These are phyloP conservation scores for Falco punctatus DNA, from an alignment of 2,113 vertebrate genomes.

Conservation along the genomic window DNA sequence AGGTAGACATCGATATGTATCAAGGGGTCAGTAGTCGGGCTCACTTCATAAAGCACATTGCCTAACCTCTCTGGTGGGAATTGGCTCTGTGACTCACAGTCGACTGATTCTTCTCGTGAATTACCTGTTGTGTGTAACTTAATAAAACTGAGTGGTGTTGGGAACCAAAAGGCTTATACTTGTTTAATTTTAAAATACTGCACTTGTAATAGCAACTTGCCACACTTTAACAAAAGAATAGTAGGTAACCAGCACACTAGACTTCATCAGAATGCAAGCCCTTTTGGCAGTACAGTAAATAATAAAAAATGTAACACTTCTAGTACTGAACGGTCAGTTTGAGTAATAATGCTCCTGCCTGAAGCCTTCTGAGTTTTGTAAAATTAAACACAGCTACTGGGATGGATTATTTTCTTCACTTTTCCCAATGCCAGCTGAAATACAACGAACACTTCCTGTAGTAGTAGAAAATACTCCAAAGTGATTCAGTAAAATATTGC, in stretches of 20 bases:
- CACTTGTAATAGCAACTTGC: neutral
- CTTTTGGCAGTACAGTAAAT: neutral
- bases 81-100: neutral
- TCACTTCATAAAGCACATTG: neutral
- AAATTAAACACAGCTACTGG: neutral
- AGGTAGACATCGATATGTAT: rapidly evolving
- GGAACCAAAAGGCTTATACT: neutral
- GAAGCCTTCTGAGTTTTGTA: neutral
- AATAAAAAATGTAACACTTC: neutral
- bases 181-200: neutral
- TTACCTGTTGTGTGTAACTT: neutral
- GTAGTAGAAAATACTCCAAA: neutral
- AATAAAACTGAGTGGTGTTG: neutral
- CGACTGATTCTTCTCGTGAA: too few relatives aligned
- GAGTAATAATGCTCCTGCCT: neutral
- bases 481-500: neutral
- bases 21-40: neutral
- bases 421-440: neutral
- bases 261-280: too few relatives aligned
- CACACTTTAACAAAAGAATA: neutral
- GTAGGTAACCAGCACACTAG: neutral
- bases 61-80: neutral
- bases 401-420: neutral
- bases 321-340: neutral
- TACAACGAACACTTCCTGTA: neutral